A percentile compares a stretch with the other conserved stretches of the same genome.
These are phyloP conservation scores for Salvelinus fontinalis DNA, from an alignment of 2,113 vertebrate genomes.

Conservation along the genomic window DNA sequence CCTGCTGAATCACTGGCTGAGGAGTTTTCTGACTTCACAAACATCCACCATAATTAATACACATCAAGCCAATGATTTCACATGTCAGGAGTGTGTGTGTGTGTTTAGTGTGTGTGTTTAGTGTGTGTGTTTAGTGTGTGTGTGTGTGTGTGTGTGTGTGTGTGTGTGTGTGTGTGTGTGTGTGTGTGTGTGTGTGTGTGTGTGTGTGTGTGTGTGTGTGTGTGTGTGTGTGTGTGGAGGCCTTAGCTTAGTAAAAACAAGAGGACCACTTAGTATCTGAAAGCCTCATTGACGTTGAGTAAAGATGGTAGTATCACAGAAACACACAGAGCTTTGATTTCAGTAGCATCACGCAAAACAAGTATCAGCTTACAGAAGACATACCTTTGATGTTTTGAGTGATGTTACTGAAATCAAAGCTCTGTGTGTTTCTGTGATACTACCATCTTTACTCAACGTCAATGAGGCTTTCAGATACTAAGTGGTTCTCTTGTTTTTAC, in stretches of 20 bases:
- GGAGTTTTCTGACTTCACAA: conserved; percentile 47
- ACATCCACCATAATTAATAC: conserved; percentile 29
- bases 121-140: too few species aligned
- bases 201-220: too few species aligned
- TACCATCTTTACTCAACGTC: neutral
- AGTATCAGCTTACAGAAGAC: too few species aligned
- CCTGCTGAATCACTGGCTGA: conserved; percentile 41
- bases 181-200: too few species aligned
- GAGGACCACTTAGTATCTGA: neutral
- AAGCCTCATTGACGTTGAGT: neutral
- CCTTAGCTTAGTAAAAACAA: too few species aligned
- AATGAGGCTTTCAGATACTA: neutral
- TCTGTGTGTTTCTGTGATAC: conserved; percentile 6
- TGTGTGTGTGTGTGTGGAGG: neutral
- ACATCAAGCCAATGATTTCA: conserved; percentile 35
- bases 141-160: neutral
- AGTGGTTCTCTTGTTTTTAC: too few species aligned
- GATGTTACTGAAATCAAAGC: conserved; percentile 11
- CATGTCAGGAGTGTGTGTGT: conserved; percentile 20
- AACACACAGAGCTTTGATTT: conserved; percentile 12
- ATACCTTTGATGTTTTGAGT: neutral
- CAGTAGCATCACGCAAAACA: conserved; percentile 6
- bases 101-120: too few species aligned
- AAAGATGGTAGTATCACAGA: neutral
- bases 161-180: too few species aligned